phyloP scores from a whole-genome alignment of 2,888 invertebrate genomes.

The Ichneumoninae sp. region DNA sequence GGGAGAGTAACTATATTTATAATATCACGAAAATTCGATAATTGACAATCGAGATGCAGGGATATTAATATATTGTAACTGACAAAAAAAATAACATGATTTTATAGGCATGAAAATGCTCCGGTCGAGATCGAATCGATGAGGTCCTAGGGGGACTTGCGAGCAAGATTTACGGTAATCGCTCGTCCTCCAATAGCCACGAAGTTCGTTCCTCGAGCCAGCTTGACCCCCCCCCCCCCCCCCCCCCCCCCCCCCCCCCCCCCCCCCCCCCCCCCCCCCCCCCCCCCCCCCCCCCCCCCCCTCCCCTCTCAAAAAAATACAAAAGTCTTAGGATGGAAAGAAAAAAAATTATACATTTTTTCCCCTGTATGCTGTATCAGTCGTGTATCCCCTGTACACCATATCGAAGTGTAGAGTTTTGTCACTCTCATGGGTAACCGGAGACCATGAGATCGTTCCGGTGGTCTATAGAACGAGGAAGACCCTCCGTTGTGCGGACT shows the following conservation, averaged over 20 bases:
- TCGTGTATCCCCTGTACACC: too few species aligned
- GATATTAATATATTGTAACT: neutral
- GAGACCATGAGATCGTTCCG: conserved; percentile 25
- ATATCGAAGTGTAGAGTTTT: neutral
- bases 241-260: neutral
- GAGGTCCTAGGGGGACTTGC: conserved; percentile 34
- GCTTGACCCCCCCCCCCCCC: neutral
- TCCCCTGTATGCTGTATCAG: neutral
- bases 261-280: neutral
- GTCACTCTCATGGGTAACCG: conserved; percentile 16
- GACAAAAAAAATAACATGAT: neutral
- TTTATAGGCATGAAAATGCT: conserved; percentile 5
- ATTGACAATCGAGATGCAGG: neutral
- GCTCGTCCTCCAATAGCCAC: conserved; percentile 49
- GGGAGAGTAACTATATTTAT: neutral
- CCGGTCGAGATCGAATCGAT: conserved; percentile 53
- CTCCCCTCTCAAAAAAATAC: too few species aligned
- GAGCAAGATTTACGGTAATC: conserved; percentile 54
- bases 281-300: neutral
- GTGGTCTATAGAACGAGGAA: neutral
- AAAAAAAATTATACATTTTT: neutral
- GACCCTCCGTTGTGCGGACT: conserved; percentile 8
- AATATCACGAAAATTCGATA: conserved; percentile 7
- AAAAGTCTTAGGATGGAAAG: conserved; percentile 5
- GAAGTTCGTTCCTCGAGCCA: conserved; percentile 20